Evolutionary conservation across 2,888 invertebrate genomes (phyloP).

Genomic region (Amaurobius ferox): DNA sequence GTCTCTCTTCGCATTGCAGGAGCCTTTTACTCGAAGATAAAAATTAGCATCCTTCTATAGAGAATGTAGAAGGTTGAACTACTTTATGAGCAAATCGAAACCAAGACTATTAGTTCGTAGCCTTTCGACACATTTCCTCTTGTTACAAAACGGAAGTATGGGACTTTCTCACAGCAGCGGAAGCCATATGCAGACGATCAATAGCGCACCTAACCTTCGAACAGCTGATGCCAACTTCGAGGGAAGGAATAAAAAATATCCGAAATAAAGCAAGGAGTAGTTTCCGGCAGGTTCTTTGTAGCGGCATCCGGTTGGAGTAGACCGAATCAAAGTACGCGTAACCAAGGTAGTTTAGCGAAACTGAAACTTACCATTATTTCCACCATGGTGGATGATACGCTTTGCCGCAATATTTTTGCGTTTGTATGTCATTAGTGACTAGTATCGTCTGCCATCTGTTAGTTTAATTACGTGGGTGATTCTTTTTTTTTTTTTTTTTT

Average conservation of each 20-base stretch:
- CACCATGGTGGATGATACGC: not conserved
- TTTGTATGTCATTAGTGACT: not conserved
- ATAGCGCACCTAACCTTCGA: constrained; percentile 36
- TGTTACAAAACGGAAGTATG: constrained; percentile 47
- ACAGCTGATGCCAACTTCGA: constrained; percentile 56
- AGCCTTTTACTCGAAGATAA: too few relatives aligned
- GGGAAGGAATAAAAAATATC: constrained; percentile 29
- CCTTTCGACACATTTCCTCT: not conserved
- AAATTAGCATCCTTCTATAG: too few relatives aligned
- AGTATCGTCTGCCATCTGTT: constrained; percentile 16
- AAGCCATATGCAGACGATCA: constrained; percentile 56
- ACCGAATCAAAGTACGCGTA: not conserved
- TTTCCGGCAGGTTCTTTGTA: constrained; percentile 62
- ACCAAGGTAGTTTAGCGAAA: not conserved
- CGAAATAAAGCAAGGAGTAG: constrained; percentile 41
- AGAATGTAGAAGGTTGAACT: too few relatives aligned
- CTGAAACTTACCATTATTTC: not conserved
- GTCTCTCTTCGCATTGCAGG: too few relatives aligned
- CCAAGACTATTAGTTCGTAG: not conserved
- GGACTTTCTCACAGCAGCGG: constrained; percentile 50
- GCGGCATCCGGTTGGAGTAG: constrained; percentile 44
- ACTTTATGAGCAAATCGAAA: too few relatives aligned
- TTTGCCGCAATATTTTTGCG: not conserved
- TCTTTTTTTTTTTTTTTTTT: too few relatives aligned
- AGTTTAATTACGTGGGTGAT: not conserved